Evolutionary conservation across 2,113 vertebrate species (phyloP), one percentile per base, ranked within the genome.

Genomic region (Orycteropus afer): DNA sequence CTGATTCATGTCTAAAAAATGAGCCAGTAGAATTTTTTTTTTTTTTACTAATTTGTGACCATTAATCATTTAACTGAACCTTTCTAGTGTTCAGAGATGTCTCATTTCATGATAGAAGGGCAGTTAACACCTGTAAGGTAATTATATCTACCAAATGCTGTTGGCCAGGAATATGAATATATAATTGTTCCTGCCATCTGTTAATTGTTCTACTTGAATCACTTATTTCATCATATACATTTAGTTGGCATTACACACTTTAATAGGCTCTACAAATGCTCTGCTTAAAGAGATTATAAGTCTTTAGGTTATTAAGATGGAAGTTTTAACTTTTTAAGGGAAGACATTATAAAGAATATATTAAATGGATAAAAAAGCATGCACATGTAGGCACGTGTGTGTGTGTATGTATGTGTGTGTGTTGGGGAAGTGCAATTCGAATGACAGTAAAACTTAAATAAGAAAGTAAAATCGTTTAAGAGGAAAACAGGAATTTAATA

Each of bases 101-200:
- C 97, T 98, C 93, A 27, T 97, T 98, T 93, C 95, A 93, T 11
- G 23, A 98, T 80, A 96, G 83, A 98, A 98, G 98, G 97, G 97
- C 97, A 98, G 97, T 97, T 98, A 98, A 98, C 98, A 98, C 98
- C 98, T 99, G 98, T 98, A 98, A 98, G 98, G 98, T 98, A 98
- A 98, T 98, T 98, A 98, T 98, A 98, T 97, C 98, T 98, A 98
- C 98, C 98, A 99, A 99, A 98, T 98, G 98, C 85, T 98, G 97
- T 96, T 98, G 98, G 98, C 97, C 97, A 98, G 97, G 97, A 98
- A 95, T 98, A 98, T 97, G 98, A 98, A 98, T 98, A 97, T 63
- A 89, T 98, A 98, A 99, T 98, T 98, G 97, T 97, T 97, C 86
- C 89, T 97, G 96, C 98, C 98, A 99, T 98, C 98, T 99, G 98